Evolutionary conservation across 2,888 invertebrate species (phyloP).

Genomic region (Emmelina monodactyla): DNA sequence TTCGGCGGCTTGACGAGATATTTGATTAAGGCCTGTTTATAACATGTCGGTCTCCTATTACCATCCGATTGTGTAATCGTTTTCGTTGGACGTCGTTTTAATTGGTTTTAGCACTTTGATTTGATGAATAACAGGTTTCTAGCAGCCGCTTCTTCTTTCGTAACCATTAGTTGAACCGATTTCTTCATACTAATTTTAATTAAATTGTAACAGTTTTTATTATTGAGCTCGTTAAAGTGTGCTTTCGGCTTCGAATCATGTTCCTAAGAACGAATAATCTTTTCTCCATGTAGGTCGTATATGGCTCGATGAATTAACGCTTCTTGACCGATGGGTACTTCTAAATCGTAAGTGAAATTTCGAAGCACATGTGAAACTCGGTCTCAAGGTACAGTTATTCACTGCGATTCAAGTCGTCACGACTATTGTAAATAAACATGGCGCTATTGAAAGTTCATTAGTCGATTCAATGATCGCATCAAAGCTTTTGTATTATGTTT

Average conservation of each 20-base stretch:
- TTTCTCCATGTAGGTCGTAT: constrained; percentile 38
- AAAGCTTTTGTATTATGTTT: constrained; percentile 23
- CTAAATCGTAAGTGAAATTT: constrained; percentile 51
- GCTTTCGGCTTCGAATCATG: too few relatives aligned
- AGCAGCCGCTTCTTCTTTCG: constrained; percentile 18
- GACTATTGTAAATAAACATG: constrained; percentile 36
- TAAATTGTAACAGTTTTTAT: constrained; percentile 31
- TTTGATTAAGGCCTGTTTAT: constrained; percentile 31
- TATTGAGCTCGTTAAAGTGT: constrained; percentile 25
- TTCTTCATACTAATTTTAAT: constrained; percentile 31
- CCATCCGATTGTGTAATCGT: constrained; percentile 31
- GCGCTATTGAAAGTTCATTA: constrained; percentile 22
- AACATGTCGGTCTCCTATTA: constrained; percentile 22
- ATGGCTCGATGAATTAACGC: constrained; percentile 30
- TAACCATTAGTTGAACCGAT: constrained; percentile 20
- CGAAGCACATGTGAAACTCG: constrained; percentile 39
- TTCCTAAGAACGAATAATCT: constrained; percentile 23
- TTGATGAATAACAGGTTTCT: constrained; percentile 32
- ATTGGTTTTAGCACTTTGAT: constrained; percentile 40
- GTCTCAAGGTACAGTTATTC: constrained; percentile 23
- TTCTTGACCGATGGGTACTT: too few relatives aligned
- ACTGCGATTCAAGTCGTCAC: constrained; percentile 23
- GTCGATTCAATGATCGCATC: constrained; percentile 27
- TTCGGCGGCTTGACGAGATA: constrained; percentile 15
- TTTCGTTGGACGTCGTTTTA: constrained; percentile 32